These are phyloP conservation scores for Dinothrombium tinctorium DNA, from an alignment of 1,140 invertebrate species.

Conservation along the genomic window DNA sequence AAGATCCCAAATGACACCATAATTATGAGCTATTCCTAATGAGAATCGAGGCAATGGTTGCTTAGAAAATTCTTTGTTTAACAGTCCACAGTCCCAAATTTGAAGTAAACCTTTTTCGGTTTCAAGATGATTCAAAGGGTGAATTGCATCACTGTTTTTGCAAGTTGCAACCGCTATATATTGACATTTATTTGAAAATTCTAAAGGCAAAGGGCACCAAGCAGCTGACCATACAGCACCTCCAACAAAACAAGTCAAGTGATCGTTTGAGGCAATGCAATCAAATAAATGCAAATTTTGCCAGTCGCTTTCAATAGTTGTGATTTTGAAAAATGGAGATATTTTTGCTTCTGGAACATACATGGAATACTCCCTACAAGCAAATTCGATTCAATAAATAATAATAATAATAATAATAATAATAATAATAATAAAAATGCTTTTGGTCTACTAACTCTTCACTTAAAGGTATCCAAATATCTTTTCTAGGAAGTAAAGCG, in stretches of 20 bases:
- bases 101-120: constrained; percentile 28
- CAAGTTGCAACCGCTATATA: constrained; percentile 30
- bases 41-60: constrained; percentile 20
- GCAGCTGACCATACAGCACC: constrained; percentile 31
- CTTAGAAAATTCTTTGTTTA: constrained; percentile 16
- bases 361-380: too few relatives aligned
- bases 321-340: too few relatives aligned
- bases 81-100: constrained; percentile 30
- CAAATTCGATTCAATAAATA: too few relatives aligned
- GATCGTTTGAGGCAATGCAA: neutral
- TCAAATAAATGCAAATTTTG: constrained; percentile 1
- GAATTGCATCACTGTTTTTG: too few relatives aligned
- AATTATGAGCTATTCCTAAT: constrained; percentile 33
- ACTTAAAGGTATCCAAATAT: too few relatives aligned
- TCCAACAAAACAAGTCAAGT: constrained; percentile 30
- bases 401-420: too few relatives aligned
- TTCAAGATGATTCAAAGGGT: constrained; percentile 20
- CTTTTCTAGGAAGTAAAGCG: too few relatives aligned
- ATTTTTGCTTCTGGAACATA: too few relatives aligned
- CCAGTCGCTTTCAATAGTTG: too few relatives aligned
- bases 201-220: constrained; percentile 32
- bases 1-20: constrained; percentile 38
- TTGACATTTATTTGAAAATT: constrained; percentile 20
- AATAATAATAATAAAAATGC: too few relatives aligned
- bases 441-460: too few relatives aligned